phyloP scores from a whole-genome alignment of 2,797 vertebrate genomes.

The Gallinago solitaria region DNA sequence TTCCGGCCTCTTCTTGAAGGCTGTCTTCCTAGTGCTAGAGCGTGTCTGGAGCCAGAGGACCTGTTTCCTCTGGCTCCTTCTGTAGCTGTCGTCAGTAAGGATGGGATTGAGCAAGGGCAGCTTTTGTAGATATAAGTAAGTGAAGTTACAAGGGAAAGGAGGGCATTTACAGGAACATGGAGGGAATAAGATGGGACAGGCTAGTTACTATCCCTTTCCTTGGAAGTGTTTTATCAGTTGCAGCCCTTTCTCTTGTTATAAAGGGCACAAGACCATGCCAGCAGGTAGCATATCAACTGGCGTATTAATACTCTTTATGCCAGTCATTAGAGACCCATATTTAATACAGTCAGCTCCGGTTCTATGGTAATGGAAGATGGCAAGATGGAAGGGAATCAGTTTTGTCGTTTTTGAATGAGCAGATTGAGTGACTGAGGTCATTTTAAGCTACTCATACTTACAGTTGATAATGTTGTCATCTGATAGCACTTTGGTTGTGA shows the following conservation, averaged over 20 bases:
- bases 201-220: not conserved
- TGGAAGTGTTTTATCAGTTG: not conserved
- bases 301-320: not conserved
- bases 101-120: not conserved
- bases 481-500: not conserved
- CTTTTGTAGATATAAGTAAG: not conserved
- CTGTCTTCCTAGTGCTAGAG: not conserved
- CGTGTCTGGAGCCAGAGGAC: not conserved
- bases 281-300: not conserved
- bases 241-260: not conserved
- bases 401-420: not conserved
- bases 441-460: not conserved
- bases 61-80: not conserved
- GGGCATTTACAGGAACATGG: not conserved
- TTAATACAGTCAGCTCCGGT: not conserved
- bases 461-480: not conserved
- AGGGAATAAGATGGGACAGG: not conserved
- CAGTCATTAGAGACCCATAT: not conserved
- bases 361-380: not conserved
- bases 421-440: not conserved
- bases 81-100: not conserved
- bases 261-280: not conserved
- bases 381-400: not conserved
- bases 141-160: not conserved
- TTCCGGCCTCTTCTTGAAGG: not conserved